Base-by-base conservation (phyloP, 1,140 invertebrate genomes). In the Galleria mellonella region DNA sequence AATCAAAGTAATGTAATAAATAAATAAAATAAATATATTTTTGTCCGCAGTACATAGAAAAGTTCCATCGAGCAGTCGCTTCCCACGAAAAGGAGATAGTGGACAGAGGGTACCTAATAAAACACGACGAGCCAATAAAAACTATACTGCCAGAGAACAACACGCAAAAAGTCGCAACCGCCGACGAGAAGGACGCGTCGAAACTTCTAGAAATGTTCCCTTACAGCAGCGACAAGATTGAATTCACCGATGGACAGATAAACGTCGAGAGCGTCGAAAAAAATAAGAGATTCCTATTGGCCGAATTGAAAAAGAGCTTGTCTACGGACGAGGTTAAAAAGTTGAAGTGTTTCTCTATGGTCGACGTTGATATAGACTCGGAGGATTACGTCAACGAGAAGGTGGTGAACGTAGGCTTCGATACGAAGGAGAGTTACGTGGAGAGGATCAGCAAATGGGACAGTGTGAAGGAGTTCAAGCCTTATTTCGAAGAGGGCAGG, bases 341-440 rank as follows among this genome's bases (percentile, higher is more conserved):
- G 10, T 33, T 79, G 13, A 64, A 72, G 8, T 83, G 76, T 47
- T 83, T 83, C 30, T 75, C 76, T 0, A 83, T 83, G 78, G 61
- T 64, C 32, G 79, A 83, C 32, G 57, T 82, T 1, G 62, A 78
- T 43, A 79, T 83, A 12, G 78, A 81, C 42, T 51, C 70, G 0
- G 47, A 65, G 0, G 49, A 60, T 50, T 79, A 78, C 27, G 63
- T 74, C 0, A 76, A 81, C 27, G 78, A 84, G 38, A 83, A 82
- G 46, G 10, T 75, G 4, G 62, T 43, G 0, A 83, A 83, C 37
- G 59, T 81, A 0, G 78, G 76, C 4, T 83, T 84, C 37, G 70
- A 82, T 54, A 53, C 45, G 0, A 77, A 60, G 12, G 68, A 70
- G 0, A 59, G 44, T 43, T 79, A 81, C 40, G 32, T 55, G 8